Evolutionary conservation across 2,888 invertebrate species (phyloP).

Genomic region (Macaria liturata): DNA sequence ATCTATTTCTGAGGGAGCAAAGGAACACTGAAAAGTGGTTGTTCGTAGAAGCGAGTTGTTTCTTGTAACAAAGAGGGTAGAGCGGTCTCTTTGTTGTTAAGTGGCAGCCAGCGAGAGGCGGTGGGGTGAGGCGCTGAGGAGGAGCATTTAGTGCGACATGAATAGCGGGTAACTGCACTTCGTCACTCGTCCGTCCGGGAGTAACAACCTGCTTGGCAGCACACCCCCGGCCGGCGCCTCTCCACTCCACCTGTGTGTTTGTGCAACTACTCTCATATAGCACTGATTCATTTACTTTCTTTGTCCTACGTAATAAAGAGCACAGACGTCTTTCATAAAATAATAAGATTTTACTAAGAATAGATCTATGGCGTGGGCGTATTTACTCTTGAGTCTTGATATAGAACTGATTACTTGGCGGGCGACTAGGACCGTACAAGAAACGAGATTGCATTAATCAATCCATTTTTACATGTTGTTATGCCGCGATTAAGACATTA

Average conservation of each 20-base stretch:
- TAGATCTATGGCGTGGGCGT: slow-evolving; percentile 1
- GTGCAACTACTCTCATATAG: slow-evolving; percentile 33
- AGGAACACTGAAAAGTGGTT: slow-evolving; percentile 69
- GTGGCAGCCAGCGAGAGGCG: slow-evolving; percentile 60
- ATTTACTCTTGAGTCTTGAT: not conserved
- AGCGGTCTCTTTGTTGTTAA: slow-evolving; percentile 81
- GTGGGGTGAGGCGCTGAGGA: slow-evolving; percentile 50
- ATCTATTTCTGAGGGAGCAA: slow-evolving; percentile 58
- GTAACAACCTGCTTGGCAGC: slow-evolving; percentile 66
- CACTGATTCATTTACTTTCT: slow-evolving; percentile 9
- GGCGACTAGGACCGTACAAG: slow-evolving; percentile 15
- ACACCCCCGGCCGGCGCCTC: slow-evolving; percentile 45
- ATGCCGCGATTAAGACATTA: slow-evolving; percentile 17
- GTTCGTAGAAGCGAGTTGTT: slow-evolving; percentile 67
- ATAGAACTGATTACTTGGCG: slow-evolving; percentile 31
- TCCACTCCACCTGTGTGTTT: slow-evolving; percentile 48
- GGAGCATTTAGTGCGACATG: slow-evolving; percentile 75
- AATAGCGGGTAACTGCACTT: slow-evolving; percentile 79
- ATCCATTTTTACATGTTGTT: slow-evolving; percentile 15
- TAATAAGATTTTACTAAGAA: not conserved
- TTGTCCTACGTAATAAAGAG: not conserved
- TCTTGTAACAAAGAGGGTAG: slow-evolving; percentile 80
- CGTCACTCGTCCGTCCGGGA: slow-evolving; percentile 77
- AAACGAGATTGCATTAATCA: slow-evolving; percentile 9
- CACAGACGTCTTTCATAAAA: not conserved